These are phyloP conservation scores for Apolygus lucorum DNA, from an alignment of 1,140 invertebrate genomes.

Conservation along the genomic window DNA sequence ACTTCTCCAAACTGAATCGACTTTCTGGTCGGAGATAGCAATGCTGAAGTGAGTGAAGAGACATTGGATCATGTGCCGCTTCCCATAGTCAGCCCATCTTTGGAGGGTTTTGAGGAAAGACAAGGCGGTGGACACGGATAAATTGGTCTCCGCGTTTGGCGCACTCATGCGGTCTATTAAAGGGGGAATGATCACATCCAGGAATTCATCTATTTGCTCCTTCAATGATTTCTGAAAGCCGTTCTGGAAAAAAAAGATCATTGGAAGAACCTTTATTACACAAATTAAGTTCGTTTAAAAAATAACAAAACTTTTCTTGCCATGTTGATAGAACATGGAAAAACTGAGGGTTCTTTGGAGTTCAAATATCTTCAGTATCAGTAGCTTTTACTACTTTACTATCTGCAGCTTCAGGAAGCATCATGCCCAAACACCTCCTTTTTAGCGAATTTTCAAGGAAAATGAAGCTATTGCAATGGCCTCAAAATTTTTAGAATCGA, in stretches of 20 bases:
- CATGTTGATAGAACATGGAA: too few species aligned
- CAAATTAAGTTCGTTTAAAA: too few species aligned
- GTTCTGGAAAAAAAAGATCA: neutral
- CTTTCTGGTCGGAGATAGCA: neutral
- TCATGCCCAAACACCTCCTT: too few species aligned
- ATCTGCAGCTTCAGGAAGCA: too few species aligned
- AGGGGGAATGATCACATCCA: neutral
- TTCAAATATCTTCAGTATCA: too few species aligned
- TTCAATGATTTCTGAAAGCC: neutral
- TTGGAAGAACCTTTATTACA: too few species aligned
- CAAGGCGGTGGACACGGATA: neutral
- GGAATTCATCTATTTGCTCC: neutral
- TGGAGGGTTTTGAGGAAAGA: neutral
- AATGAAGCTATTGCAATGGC: too few species aligned
- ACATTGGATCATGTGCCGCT: neutral
- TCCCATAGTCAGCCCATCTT: neutral
- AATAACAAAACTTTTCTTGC: too few species aligned
- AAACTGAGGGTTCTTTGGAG: too few species aligned
- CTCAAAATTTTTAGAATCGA: too few species aligned
- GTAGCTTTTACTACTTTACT: too few species aligned
- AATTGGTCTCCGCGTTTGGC: neutral
- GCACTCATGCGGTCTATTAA: neutral
- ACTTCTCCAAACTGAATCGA: neutral
- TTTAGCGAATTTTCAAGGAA: too few species aligned
- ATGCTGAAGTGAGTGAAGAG: neutral